phyloP scores from a whole-genome alignment of 2,888 invertebrate genomes.

The Bursaphelenchus okinawaensis region DNA sequence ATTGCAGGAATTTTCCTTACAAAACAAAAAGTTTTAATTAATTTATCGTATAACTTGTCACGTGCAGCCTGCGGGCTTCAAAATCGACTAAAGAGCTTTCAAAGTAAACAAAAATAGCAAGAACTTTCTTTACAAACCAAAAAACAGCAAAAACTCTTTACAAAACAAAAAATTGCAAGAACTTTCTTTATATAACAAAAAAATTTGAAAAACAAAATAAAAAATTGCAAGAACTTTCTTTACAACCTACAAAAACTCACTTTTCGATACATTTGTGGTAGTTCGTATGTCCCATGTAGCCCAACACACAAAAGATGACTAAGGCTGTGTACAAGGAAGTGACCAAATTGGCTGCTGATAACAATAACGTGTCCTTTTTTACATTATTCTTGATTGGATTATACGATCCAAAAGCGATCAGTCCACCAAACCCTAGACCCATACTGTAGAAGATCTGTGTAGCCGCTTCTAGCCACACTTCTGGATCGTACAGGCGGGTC shows the following conservation, averaged over 20 bases:
- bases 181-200: too few relatives aligned
- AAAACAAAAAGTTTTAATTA: too few relatives aligned
- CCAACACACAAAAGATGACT: conserved; percentile 88
- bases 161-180: too few relatives aligned
- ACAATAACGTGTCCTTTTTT: conserved; percentile 80
- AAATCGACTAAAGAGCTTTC: too few relatives aligned
- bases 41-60: too few relatives aligned
- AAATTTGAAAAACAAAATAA: too few relatives aligned
- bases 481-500: conserved; percentile 76
- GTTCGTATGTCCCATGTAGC: conserved; percentile 87
- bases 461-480: conserved; percentile 90
- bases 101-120: too few relatives aligned
- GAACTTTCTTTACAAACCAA: too few relatives aligned
- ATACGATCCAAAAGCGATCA: conserved; percentile 80
- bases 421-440: conserved; percentile 84
- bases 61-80: too few relatives aligned
- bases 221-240: too few relatives aligned
- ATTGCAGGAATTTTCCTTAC: too few relatives aligned
- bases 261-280: conserved; percentile 75
- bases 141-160: too few relatives aligned
- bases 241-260: conserved; percentile 65
- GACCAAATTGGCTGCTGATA: conserved; percentile 77
- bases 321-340: conserved; percentile 90
- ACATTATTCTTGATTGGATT: conserved; percentile 90
- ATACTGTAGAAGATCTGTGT: conserved; percentile 95